These are phyloP conservation scores for Lomographa bimaculata DNA, from an alignment of 2,888 invertebrate genomes.

Conservation along the genomic window DNA sequence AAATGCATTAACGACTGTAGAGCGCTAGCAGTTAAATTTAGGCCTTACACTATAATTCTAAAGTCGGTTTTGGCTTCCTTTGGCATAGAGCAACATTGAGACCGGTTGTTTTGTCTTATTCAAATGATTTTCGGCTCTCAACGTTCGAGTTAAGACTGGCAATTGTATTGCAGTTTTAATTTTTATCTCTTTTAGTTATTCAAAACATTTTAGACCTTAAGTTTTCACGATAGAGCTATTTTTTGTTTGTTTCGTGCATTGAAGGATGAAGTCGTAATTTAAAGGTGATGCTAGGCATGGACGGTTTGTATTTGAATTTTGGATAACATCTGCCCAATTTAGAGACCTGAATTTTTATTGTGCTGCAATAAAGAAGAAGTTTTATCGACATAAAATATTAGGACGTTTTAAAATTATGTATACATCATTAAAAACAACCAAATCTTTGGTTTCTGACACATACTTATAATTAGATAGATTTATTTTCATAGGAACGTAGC, in stretches of 20 bases:
- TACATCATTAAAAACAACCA: too few relatives aligned
- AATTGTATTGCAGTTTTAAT: conserved; percentile 43
- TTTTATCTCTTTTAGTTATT: conserved; percentile 36
- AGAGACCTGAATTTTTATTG: conserved; percentile 36
- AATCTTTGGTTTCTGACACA: too few relatives aligned
- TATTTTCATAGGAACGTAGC: conserved; percentile 6
- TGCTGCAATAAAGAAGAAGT: conserved; percentile 24
- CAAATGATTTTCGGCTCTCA: conserved; percentile 54
- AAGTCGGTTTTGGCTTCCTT: conserved; percentile 46
- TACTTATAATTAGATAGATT: too few relatives aligned
- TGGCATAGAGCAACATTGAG: conserved; percentile 38
- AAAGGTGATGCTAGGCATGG: conserved; percentile 49
- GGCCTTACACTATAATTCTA: conserved; percentile 44
- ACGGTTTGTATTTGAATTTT: conserved; percentile 45
- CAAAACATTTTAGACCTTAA: conserved; percentile 36
- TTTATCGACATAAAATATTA: conserved; percentile 21
- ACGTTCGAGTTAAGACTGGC: conserved; percentile 46
- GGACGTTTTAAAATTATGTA: conserved; percentile 1
- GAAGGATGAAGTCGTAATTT: conserved; percentile 43
- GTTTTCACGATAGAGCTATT: conserved; percentile 33
- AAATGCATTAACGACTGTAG: conserved; percentile 53
- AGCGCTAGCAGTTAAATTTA: conserved; percentile 41
- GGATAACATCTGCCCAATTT: conserved; percentile 45
- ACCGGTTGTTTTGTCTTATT: conserved; percentile 43
- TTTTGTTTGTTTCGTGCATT: conserved; percentile 33